Conservation (phyloP, 2,113 vertebrate species). For the Dolichallabes microphthalmus region DNA sequence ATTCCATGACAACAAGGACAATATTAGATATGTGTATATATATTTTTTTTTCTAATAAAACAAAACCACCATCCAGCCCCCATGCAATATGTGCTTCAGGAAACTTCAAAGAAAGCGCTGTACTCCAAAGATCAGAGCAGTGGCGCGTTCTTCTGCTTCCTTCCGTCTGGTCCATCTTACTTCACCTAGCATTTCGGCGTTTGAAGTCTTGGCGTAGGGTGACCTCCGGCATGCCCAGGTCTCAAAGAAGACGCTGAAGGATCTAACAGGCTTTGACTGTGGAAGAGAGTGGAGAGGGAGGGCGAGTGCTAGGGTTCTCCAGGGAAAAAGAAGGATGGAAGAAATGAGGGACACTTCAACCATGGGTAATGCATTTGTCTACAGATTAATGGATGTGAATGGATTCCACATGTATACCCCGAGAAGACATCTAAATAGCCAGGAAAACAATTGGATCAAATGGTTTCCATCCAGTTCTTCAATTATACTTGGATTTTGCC, state of each 20-base stretch:
- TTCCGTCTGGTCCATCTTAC: conserved; percentile 16
- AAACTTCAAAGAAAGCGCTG: conserved; percentile 39
- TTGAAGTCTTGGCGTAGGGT: conserved; percentile 44
- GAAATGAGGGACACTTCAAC: not conserved
- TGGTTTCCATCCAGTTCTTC: not conserved
- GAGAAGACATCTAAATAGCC: not conserved
- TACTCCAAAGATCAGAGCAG: conserved; percentile 45
- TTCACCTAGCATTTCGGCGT: conserved; percentile 9
- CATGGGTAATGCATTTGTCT: not conserved
- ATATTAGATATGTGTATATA: not conserved
- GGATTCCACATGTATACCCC: not conserved
- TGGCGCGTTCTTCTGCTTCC: conserved; percentile 29
- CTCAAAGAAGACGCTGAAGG: conserved; percentile 26
- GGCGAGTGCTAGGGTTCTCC: not conserved
- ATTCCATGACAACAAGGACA: not conserved
- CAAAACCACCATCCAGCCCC: conserved; percentile 1
- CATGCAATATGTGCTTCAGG: conserved; percentile 23
- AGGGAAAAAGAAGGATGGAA: conserved; percentile 19
- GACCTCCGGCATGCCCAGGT: conserved; percentile 25
- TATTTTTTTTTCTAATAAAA: conserved; percentile 7
- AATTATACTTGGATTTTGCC: too few relatives aligned
- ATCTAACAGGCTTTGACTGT: conserved; percentile 16
- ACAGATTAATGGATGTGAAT: conserved; percentile 18
- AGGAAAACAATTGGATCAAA: not conserved
- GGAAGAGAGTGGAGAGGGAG: not conserved